Percentiles rank a stretch among this genome's conserved stretches.
Conservation (phyloP, 2,888 invertebrate species). For the Lathronympha strigana region DNA sequence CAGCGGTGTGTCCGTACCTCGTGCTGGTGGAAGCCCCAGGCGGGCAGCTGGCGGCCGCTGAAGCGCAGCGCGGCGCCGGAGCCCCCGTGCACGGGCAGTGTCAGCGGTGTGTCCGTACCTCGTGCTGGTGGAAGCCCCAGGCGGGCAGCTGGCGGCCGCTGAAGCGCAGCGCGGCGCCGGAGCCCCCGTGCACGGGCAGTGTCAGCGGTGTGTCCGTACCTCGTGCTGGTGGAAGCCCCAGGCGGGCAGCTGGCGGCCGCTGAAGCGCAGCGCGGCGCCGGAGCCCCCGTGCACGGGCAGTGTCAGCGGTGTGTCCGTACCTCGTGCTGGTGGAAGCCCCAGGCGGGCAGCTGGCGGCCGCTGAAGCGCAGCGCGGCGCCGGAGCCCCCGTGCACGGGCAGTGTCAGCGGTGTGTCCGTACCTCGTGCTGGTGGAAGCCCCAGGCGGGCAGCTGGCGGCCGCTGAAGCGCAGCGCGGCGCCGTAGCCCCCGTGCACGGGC, state of each 20-base stretch:
- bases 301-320: no score
- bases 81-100: constrained; percentile 92
- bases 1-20: no score
- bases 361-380: constrained; percentile 92
- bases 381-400: constrained; percentile 92
- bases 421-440: constrained; percentile 99
- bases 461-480: constrained; percentile 91
- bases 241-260: constrained; percentile 94
- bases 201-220: no score
- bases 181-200: constrained; percentile 92
- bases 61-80: constrained; percentile 92
- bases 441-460: constrained; percentile 96
- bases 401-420: no score
- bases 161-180: constrained; percentile 91
- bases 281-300: constrained; percentile 93
- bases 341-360: constrained; percentile 95
- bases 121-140: constrained; percentile 99
- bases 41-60: constrained; percentile 94
- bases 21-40: constrained; percentile 99
- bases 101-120: no score
- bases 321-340: constrained; percentile 99
- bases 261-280: constrained; percentile 91
- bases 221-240: constrained; percentile 99
- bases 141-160: constrained; percentile 95
- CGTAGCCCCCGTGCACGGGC: constrained; percentile 92